A percentile compares a stretch with the other conserved stretches of the same genome.
phyloP scores from a whole-genome alignment of 2,113 vertebrate genomes.

The Ammodytes dubius region DNA sequence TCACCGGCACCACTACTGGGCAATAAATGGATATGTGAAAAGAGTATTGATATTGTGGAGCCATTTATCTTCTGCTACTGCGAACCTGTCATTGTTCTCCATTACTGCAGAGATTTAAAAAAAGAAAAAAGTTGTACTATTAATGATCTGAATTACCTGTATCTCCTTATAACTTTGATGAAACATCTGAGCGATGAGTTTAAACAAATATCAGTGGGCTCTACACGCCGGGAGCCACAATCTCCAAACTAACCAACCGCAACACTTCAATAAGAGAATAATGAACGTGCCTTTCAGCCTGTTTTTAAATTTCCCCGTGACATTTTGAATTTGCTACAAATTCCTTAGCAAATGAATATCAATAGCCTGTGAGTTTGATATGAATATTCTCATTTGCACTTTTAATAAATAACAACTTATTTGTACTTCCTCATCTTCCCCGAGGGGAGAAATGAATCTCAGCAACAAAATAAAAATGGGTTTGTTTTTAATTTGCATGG shows the following conservation, averaged over 20 bases:
- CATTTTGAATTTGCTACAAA: constrained; percentile 77
- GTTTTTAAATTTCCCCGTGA: constrained; percentile 68
- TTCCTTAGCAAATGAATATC: constrained; percentile 71
- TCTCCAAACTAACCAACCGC: constrained; percentile 60
- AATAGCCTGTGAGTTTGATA: constrained; percentile 66
- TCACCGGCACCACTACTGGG: not conserved
- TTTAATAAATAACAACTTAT: constrained; percentile 71
- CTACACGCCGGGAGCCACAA: constrained; percentile 39
- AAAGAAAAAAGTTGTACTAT: constrained; percentile 32
- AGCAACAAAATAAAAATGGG: constrained; percentile 76
- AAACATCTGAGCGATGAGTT: constrained; percentile 68
- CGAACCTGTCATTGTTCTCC: constrained; percentile 20
- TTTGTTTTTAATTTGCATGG: constrained; percentile 83
- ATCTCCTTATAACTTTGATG: constrained; percentile 72
- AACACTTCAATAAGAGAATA: constrained; percentile 70
- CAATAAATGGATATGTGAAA: constrained; percentile 1
- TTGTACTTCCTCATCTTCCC: constrained; percentile 58
- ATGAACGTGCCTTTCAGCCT: constrained; percentile 63
- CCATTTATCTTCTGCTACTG: constrained; percentile 15
- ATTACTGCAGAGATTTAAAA: constrained; percentile 19
- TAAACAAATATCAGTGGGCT: constrained; percentile 63
- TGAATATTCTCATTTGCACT: constrained; percentile 77
- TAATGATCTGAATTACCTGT: constrained; percentile 66
- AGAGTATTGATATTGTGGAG: not conserved
- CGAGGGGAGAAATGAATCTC: constrained; percentile 66